Conservation (phyloP, 2,888 invertebrate species). For the Lydus trimaculatus region DNA sequence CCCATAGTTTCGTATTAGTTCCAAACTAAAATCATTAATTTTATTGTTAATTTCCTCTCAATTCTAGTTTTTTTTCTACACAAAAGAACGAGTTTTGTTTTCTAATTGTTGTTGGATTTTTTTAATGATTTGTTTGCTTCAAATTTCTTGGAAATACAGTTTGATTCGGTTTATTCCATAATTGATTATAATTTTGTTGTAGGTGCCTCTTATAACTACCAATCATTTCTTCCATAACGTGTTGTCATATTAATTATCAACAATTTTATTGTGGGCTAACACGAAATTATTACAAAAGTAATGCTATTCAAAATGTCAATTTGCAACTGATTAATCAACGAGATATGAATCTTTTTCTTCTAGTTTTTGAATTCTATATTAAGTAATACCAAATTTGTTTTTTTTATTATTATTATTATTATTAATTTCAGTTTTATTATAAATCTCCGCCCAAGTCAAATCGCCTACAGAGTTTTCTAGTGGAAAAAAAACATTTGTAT, state of each 20-base stretch:
- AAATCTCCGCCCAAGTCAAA: background rate
- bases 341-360: background rate
- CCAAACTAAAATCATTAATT: background rate
- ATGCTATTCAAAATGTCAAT: background rate
- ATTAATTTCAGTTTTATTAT: background rate
- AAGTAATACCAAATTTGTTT: background rate
- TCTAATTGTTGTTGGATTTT: background rate
- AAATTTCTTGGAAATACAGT: background rate
- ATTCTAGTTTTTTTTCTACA: background rate
- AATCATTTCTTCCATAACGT: background rate
- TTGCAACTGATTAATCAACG: slow-evolving; percentile 1
- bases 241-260: background rate
- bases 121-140: background rate
- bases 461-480: background rate
- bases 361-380: background rate
- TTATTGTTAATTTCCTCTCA: background rate
- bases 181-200: slow-evolving; percentile 9
- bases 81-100: background rate
- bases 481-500: background rate
- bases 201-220: background rate
- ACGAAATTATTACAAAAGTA: background rate
- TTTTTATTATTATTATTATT: background rate
- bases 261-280: background rate
- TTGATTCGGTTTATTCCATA: background rate
- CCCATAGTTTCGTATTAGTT: background rate